These are phyloP conservation scores for Ictalurus furcatus DNA, from an alignment of 2,113 vertebrate genomes.

Conservation along the genomic window DNA sequence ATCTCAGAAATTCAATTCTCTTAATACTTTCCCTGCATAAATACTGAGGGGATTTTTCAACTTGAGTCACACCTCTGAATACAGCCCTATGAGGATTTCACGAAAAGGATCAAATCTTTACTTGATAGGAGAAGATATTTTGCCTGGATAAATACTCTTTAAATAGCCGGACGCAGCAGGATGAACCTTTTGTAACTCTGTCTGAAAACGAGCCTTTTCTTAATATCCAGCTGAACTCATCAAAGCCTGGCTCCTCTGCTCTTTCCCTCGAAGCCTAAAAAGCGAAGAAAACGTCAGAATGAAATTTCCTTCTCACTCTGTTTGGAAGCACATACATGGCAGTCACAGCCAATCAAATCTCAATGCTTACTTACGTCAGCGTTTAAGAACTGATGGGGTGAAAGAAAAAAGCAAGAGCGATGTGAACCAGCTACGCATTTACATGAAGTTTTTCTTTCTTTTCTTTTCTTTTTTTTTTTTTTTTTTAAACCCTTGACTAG, in stretches of 20 bases:
- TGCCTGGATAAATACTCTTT: background rate
- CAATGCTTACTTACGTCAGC: background rate
- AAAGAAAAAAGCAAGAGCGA: background rate
- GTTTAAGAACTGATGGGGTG: background rate
- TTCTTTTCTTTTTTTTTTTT: background rate
- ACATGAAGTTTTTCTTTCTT: background rate
- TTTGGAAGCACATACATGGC: background rate
- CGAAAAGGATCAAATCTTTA: background rate
- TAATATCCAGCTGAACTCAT: background rate
- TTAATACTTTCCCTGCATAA: background rate
- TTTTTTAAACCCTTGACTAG: background rate
- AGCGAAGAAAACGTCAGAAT: background rate
- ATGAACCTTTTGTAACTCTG: background rate
- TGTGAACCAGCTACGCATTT: background rate
- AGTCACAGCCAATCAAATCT: background rate
- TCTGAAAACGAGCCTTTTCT: background rate
- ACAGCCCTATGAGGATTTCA: background rate
- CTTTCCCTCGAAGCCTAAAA: background rate
- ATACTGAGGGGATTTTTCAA: background rate
- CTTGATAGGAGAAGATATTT: background rate
- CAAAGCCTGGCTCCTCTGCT: background rate
- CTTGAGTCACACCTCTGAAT: background rate
- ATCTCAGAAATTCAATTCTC: background rate
- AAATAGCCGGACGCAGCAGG: background rate
- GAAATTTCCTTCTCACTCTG: background rate